Percentiles rank a stretch among this genome's conserved stretches.
These are phyloP conservation scores for Machimus rusticus DNA, from an alignment of 2,888 invertebrate species.

Conservation along the genomic window DNA sequence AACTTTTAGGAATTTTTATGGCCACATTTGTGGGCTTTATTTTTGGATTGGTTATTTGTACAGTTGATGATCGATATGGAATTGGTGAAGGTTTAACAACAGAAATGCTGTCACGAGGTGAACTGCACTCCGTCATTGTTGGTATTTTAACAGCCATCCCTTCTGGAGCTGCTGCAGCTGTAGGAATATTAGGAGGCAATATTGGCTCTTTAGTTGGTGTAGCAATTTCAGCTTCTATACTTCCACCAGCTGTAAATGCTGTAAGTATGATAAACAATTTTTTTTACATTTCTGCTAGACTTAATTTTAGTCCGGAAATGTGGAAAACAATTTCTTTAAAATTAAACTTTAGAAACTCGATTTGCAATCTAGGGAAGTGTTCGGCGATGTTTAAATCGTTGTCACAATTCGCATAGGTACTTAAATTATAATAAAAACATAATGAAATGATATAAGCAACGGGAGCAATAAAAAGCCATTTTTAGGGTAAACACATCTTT, in stretches of 20 bases:
- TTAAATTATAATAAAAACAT: too few relatives aligned
- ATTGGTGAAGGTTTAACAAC: constrained; percentile 70
- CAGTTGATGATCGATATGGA: constrained; percentile 67
- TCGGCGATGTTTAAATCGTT: too few relatives aligned
- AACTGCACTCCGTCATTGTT: constrained; percentile 72
- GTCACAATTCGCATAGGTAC: too few relatives aligned
- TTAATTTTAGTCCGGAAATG: too few relatives aligned
- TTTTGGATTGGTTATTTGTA: constrained; percentile 70
- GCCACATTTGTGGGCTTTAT: constrained; percentile 74
- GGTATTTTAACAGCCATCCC: constrained; percentile 78
- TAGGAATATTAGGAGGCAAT: constrained; percentile 80
- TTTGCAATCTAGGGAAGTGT: too few relatives aligned
- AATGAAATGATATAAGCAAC: too few relatives aligned
- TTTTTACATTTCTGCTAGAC: too few relatives aligned
- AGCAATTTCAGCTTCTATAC: constrained; percentile 80
- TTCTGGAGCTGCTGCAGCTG: constrained; percentile 79
- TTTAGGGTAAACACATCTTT: too few relatives aligned
- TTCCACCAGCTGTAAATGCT: constrained; percentile 83
- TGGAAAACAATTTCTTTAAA: too few relatives aligned
- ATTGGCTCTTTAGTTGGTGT: constrained; percentile 81
- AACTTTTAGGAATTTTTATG: constrained; percentile 71
- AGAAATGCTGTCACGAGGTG: constrained; percentile 73
- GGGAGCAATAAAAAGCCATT: too few relatives aligned
- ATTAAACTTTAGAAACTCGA: too few relatives aligned
- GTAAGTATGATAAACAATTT: constrained; percentile 61